phyloP scores from a whole-genome alignment of 2,797 vertebrate genomes.

The Knipowitschia caucasica region DNA sequence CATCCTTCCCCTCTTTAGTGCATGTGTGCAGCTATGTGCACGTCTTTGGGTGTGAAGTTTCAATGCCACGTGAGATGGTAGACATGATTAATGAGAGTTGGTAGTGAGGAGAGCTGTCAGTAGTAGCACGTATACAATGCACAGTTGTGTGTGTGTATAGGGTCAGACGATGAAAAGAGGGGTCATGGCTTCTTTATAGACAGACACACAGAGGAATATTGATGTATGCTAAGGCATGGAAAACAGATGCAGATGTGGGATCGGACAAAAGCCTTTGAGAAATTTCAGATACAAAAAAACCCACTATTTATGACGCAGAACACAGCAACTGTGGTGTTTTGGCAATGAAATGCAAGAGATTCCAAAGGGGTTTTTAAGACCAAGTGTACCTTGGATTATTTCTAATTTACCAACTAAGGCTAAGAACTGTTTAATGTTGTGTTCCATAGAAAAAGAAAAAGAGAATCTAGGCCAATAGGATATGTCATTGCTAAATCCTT shows the following conservation, averaged over 20 bases:
- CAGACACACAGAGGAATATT: conserved; percentile 30
- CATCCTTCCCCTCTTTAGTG: conserved; percentile 12
- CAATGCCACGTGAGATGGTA: conserved; percentile 58
- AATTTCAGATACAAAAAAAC: neutral
- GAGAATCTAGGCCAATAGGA: no score
- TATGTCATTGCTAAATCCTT: no score
- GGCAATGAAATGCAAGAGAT: no score
- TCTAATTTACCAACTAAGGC: no score
- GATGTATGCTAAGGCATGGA: conserved; percentile 27
- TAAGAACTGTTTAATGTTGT: no score
- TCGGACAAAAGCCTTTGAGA: neutral
- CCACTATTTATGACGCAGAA: no score
- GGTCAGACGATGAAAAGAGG: conserved; percentile 19
- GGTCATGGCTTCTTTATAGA: conserved; percentile 30
- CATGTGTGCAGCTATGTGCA: conserved; percentile 8
- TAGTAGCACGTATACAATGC: conserved; percentile 35
- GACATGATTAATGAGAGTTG: conserved; percentile 75
- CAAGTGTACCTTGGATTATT: no score
- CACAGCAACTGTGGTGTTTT: neutral
- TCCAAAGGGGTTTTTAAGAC: no score
- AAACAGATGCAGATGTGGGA: conserved; percentile 7
- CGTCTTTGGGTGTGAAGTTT: conserved; percentile 24
- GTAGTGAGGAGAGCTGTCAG: conserved; percentile 51
- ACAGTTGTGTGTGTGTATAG: conserved; percentile 18
- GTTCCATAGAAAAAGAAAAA: no score